Conservation (phyloP, 1,140 invertebrate species). For the Neotoxoptera formosana region DNA sequence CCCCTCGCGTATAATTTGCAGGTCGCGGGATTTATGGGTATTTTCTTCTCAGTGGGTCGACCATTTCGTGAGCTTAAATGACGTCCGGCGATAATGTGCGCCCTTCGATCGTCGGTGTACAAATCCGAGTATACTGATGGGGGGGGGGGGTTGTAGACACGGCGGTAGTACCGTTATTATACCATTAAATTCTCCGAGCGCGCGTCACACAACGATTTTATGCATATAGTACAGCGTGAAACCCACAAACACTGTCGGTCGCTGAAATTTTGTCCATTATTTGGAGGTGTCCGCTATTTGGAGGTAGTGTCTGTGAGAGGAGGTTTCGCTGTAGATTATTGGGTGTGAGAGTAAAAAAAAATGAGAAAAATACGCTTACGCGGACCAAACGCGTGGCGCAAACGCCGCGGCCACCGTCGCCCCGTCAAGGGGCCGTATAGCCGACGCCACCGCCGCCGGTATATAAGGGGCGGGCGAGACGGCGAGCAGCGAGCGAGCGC, state of each 20-base stretch:
- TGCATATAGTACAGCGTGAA: not conserved
- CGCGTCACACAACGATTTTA: too few species aligned
- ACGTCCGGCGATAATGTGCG: too few species aligned
- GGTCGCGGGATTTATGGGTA: not conserved
- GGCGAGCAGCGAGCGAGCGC: conserved; percentile 25
- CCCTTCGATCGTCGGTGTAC: not conserved
- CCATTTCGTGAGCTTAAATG: not conserved
- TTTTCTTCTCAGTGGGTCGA: not conserved
- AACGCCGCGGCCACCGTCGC: not conserved
- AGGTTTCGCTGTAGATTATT: not conserved
- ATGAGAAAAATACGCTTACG: not conserved
- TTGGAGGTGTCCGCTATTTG: not conserved
- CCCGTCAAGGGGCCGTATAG: not conserved
- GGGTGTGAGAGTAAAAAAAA: not conserved
- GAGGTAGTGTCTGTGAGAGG: not conserved
- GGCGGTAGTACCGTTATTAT: not conserved
- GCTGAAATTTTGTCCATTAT: not conserved
- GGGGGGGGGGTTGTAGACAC: too few species aligned
- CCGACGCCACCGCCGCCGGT: not conserved
- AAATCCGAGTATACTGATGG: not conserved
- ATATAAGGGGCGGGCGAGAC: conserved; percentile 5
- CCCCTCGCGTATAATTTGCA: not conserved
- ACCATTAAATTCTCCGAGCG: too few species aligned
- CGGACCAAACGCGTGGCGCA: not conserved
- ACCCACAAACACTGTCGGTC: not conserved